phyloP scores from a whole-genome alignment of 2,888 invertebrate species.

The Gymnocheta viridis region DNA sequence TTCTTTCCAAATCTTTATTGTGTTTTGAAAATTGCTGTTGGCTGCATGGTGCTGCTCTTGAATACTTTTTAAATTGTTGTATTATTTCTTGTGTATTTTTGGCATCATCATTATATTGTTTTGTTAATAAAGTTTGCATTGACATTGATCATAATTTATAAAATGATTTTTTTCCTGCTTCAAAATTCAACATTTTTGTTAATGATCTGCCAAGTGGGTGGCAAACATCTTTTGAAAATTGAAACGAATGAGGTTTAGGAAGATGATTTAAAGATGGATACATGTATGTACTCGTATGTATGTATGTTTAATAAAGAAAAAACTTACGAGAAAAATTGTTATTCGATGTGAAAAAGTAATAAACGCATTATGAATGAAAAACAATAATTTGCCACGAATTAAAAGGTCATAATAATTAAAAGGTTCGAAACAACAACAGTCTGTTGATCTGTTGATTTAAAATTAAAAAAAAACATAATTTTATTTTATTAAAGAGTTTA shows the following conservation, averaged over 20 bases:
- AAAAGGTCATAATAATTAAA: too few relatives aligned
- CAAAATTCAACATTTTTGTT: constrained; percentile 31
- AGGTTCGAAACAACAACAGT: too few relatives aligned
- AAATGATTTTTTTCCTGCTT: constrained; percentile 11
- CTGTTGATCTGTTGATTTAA: background rate
- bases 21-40: background rate
- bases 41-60: background rate
- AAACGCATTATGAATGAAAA: background rate
- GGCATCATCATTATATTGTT: constrained; percentile 25
- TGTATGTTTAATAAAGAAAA: background rate
- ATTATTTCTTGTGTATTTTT: background rate
- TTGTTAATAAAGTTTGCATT: constrained; percentile 40
- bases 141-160: constrained; percentile 51
- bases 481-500: background rate
- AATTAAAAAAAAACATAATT: background rate
- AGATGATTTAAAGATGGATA: background rate
- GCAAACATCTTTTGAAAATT: constrained; percentile 8
- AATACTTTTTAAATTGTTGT: background rate
- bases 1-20: constrained; percentile 28
- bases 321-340: background rate
- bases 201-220: constrained; percentile 54
- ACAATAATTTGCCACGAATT: too few relatives aligned
- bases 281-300: too few relatives aligned
- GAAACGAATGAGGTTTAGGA: background rate
- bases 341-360: background rate